phyloP scores from a whole-genome alignment of 2,888 invertebrate species.

The Heterodera filipjevi region DNA sequence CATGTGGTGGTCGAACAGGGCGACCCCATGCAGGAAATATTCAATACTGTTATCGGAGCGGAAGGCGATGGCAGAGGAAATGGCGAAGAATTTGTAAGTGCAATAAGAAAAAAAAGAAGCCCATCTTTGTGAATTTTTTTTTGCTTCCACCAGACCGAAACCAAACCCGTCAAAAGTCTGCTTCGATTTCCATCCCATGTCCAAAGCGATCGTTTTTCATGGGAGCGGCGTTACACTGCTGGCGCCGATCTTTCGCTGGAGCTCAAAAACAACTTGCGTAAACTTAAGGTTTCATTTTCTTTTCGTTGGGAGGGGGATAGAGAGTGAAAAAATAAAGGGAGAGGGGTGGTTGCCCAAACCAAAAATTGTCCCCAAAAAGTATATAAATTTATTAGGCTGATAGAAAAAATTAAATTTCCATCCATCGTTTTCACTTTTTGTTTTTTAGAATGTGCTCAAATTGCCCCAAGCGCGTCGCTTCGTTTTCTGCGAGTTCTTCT shows the following conservation, averaged over 20 bases:
- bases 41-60: neutral
- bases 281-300: slow-evolving; percentile 56
- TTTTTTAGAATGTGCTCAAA: slow-evolving; percentile 80
- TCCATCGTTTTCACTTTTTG: neutral
- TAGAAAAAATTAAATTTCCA: too few species aligned
- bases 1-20: slow-evolving; percentile 10
- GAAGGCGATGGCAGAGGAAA: neutral
- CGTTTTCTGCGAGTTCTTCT: slow-evolving; percentile 98
- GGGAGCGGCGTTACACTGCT: slow-evolving; percentile 6
- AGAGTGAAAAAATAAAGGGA: too few species aligned
- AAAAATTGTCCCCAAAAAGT: too few species aligned
- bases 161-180: neutral
- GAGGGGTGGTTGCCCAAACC: too few species aligned
- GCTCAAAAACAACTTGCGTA: slow-evolving; percentile 39
- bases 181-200: neutral
- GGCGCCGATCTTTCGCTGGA: slow-evolving; percentile 31
- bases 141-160: neutral
- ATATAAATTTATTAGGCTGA: too few species aligned
- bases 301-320: too few species aligned
- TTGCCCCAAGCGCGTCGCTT: slow-evolving; percentile 87
- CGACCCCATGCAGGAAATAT: neutral
- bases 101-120: neutral
- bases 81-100: neutral
- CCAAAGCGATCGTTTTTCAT: slow-evolving; percentile 4
- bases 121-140: neutral